Evolutionary conservation across 2,888 invertebrate species (phyloP).

Genomic region (Agrochola macilenta): DNA sequence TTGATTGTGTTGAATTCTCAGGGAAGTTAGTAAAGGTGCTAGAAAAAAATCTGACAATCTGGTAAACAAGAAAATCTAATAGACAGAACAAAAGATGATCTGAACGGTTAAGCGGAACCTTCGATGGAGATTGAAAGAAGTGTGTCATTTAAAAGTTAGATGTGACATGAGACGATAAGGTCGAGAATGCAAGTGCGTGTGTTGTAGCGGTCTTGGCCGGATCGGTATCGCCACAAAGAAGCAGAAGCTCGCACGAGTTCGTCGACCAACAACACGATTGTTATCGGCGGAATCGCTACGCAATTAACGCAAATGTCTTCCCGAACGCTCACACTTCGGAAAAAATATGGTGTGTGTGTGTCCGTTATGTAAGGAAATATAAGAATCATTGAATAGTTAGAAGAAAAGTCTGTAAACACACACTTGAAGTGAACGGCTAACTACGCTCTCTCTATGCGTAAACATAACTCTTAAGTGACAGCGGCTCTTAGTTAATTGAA

Average conservation of each 20-base stretch:
- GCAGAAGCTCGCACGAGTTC: conserved; percentile 84
- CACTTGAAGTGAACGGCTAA: conserved; percentile 32
- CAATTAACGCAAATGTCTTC: conserved; percentile 83
- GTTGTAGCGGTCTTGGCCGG: conserved; percentile 53
- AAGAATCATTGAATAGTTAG: conserved; percentile 58
- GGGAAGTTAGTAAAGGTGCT: conserved; percentile 73
- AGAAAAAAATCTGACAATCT: conserved; percentile 52
- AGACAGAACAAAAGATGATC: conserved; percentile 69
- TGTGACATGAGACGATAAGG: conserved; percentile 69
- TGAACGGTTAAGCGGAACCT: conserved; percentile 55
- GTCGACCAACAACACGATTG: conserved; percentile 79
- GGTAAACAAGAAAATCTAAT: conserved; percentile 42
- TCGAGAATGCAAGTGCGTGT: conserved; percentile 63
- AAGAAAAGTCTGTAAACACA: conserved; percentile 48
- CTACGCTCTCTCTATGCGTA: conserved; percentile 59
- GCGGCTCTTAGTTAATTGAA: conserved; percentile 32
- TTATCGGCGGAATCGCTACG: conserved; percentile 80
- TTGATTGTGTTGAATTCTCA: conserved; percentile 73
- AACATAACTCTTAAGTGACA: conserved; percentile 48
- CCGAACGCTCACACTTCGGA: conserved; percentile 65
- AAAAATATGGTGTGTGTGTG: conserved; percentile 43
- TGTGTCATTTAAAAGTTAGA: conserved; percentile 43
- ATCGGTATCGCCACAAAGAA: conserved; percentile 72
- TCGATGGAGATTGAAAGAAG: conserved; percentile 32
- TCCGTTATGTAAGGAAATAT: conserved; percentile 65